Percentiles rank a stretch among this genome's conserved stretches.
These are phyloP conservation scores for Brotula barbata DNA, from an alignment of 2,797 vertebrate species.

Conservation along the genomic window DNA sequence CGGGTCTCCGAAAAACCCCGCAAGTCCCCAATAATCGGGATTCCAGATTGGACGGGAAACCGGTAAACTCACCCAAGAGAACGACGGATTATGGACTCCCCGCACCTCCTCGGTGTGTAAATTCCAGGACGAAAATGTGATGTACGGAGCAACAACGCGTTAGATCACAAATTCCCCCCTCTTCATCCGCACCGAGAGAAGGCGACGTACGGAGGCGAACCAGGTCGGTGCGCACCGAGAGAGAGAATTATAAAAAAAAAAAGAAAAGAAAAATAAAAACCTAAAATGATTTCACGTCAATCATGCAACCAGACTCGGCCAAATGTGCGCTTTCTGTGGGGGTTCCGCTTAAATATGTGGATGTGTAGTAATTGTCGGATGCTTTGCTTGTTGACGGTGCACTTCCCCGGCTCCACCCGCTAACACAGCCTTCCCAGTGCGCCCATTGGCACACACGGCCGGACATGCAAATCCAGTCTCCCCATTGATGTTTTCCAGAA, in stretches of 20 bases:
- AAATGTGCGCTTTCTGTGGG: constrained; percentile 8
- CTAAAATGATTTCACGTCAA: constrained; percentile 5
- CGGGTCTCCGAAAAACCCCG: constrained; percentile 9
- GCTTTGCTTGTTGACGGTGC: constrained; percentile 78
- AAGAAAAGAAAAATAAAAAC: constrained; percentile 23
- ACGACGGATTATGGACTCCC: constrained; percentile 70
- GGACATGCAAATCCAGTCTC: constrained; percentile 78
- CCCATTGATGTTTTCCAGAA: constrained; percentile 77
- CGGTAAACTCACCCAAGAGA: constrained; percentile 77
- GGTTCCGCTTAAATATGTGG: constrained; percentile 32
- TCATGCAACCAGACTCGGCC: constrained; percentile 25
- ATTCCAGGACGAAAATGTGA: constrained; percentile 67
- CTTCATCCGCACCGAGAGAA: constrained; percentile 47
- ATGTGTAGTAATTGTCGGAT: constrained; percentile 65
- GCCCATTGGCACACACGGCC: constrained; percentile 75
- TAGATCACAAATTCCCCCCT: constrained; percentile 54
- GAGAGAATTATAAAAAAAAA: constrained; percentile 11
- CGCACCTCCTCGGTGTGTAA: constrained; percentile 70
- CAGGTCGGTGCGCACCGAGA: constrained; percentile 24
- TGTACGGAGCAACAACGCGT: not conserved
- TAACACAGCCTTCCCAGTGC: constrained; percentile 69
- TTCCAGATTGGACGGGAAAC: constrained; percentile 34
- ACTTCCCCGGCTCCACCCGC: constrained; percentile 78
- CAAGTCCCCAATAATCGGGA: constrained; percentile 33
- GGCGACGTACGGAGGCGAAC: constrained; percentile 44